Evolutionary conservation across 2,113 vertebrate species (phyloP), one percentile per base, ranked within the genome.

Genomic region (Leuciscus idus): DNA sequence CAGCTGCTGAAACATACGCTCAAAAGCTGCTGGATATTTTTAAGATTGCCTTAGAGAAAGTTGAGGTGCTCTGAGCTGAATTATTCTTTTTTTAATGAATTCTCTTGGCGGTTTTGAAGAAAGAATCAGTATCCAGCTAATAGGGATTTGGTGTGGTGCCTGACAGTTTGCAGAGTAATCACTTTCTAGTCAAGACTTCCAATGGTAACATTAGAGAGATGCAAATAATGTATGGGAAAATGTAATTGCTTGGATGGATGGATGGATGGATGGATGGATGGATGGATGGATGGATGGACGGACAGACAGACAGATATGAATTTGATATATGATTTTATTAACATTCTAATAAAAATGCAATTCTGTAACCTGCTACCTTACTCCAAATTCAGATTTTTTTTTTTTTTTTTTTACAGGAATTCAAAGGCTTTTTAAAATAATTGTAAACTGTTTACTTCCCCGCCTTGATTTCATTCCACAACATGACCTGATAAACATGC

Each of bases 101-200:
- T 87, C 28, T 66, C 80, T 26, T 64, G 48, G 36, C 70, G 9
- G 55, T 21, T 64, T 33, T 81, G 78, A 82, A 75, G 70, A 46
- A n/a, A 74, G 72, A 86, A 64, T 81, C 85, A 75, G 68, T 48
- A 62, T 86, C 57, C 23, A 39, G 48, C 68, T 83, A 83, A 83
- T 73, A 57, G 50, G 68, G 8, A 15, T 59, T 83, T 72, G 81
- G 50, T 83, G 81, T 55, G 21, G 21, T 83, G 30, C 66, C 43
- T 75, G 73, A 26, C 57, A 83, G 36, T 86, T 64, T 70, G 85
- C 39, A 64, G 78, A 13, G 23, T 50, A 81, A 81, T 86, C 78
- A 75, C 30, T 6, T 70, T 64, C 39, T 21, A 46, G 57, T 81
- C 59, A 81, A 64, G 46, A 81, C 48, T 81, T 81, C n/a, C 78